Base-by-base conservation (phyloP, 2,113 vertebrate species). In the Lynx canadensis region DNA sequence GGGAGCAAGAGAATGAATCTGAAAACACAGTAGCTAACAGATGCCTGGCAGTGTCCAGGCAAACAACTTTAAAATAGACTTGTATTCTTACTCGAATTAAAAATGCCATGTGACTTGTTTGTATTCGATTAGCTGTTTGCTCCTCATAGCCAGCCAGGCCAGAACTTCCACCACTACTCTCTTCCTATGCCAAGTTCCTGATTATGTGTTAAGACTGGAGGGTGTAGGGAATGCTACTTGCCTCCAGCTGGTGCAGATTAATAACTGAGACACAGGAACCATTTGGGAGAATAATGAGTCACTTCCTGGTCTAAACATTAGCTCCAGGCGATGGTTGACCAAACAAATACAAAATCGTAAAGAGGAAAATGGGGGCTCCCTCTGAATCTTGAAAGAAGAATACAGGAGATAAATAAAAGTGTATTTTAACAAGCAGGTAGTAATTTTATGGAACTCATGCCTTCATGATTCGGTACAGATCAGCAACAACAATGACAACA, bases 31-130 rank as follows among this genome's bases (percentile, higher is more conserved):
- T 73, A 95, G 73, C 79, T 84, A 97, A 73, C 65, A 97, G 89
- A 97, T 97, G 79, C 91, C 73, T 95, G 89, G 83, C 85, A 95
- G 31, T 97, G 89, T 84, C 91, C 85, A 96, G 93, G 68, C 92
- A 97, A 97, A 95, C 91, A 95, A 84, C 89, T 97, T 97, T 95
- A 97, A 98, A 97, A 97, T 96, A 97, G 95, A 97, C 69, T 63
- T 94, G 92, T 92, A 88, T 97, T 97, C 96, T 81, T 97, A 95
- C 57, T 97, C 79, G 96, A 78, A 95, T 98, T 97, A 93, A 97
- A 92, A 96, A 96, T 96, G 86, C 85, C 91, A 81, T 66, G 55
- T 96, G 96, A 97, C 91, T 95, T 96, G 86, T 95, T 96, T 97
- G 48, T 89, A 92, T 98, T 97, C 90, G 25, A 96, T 98, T 98